Conservation (phyloP, 2,797 vertebrate species). For the Melanogrammus aeglefinus region DNA sequence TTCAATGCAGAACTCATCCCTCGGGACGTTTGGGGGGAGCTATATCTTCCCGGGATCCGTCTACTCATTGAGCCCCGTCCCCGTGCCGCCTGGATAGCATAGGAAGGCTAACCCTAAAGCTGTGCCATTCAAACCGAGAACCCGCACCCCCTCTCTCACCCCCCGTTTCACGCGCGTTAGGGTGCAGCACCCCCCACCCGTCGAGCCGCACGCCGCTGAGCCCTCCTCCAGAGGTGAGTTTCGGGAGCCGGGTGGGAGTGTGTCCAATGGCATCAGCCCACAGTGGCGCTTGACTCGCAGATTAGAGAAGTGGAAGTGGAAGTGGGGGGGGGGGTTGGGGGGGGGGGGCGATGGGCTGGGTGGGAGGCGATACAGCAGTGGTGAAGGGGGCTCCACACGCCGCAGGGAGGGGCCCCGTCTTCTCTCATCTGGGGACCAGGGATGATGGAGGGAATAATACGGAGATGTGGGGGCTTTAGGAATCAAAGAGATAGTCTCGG, state of each 20-base stretch:
- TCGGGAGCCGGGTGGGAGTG: slow-evolving; percentile 66
- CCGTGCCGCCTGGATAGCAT: background rate
- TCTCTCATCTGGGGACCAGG: slow-evolving; percentile 59
- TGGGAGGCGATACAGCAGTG: slow-evolving; percentile 59
- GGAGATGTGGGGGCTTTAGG: slow-evolving; percentile 51
- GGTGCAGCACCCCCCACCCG: slow-evolving; percentile 50
- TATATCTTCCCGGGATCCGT: background rate
- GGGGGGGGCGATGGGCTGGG: slow-evolving; percentile 39
- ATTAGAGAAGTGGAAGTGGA: slow-evolving; percentile 53
- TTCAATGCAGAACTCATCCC: background rate
- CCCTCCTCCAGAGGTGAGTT: slow-evolving; percentile 65
- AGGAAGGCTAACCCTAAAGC: background rate
- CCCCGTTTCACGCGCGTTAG: slow-evolving; percentile 23
- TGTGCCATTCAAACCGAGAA: background rate
- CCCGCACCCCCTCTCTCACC: background rate
- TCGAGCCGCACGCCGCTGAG: slow-evolving; percentile 60
- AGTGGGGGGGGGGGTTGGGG: no score
- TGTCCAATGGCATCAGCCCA: slow-evolving; percentile 76
- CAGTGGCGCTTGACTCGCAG: slow-evolving; percentile 64
- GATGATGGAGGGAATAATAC: slow-evolving; percentile 58
- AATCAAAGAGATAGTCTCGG: slow-evolving; percentile 51
- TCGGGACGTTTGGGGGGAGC: background rate
- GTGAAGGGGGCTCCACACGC: slow-evolving; percentile 45
- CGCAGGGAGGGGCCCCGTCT: slow-evolving; percentile 55
- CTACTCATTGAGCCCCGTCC: background rate